Evolutionary conservation across 1,140 invertebrate species (phyloP), one percentile per base, ranked within the genome.

Genomic region (Orchesella cincta): DNA sequence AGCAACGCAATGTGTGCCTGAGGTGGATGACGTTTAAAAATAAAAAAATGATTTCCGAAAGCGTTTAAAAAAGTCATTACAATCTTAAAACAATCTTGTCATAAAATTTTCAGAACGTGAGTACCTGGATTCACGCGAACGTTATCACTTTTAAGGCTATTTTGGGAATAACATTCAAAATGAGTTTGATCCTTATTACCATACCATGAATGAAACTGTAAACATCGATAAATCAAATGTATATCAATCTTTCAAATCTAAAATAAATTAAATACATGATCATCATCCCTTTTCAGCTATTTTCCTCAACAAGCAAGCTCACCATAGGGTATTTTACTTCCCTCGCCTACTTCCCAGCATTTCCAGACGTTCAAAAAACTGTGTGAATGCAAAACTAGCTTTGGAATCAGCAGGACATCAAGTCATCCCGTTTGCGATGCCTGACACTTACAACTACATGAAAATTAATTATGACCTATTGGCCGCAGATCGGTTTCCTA

Each of bases 181-280:
- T 73, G 51, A 76, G 28, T 74, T 73, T 62, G 82, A 83, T 77
- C 81, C 80, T 64, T 34, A 74, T 78, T 5, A 78, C 81, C 1
- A 62, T 83, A 52, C 79, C 78, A 28, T 83, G 81, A 77, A 81
- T 54, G 79, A 80, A 74, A 34, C n/a, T 18, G 78, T 79, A 79
- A 74, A n/a, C n/a, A n/a, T n/a, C n/a, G n/a, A n/a, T n/a, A n/a
- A n/a, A n/a, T n/a, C n/a, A n/a, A n/a, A n/a, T n/a, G n/a, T n/a
- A n/a, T n/a, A n/a, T n/a, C n/a, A n/a, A n/a, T n/a, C n/a, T n/a
- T n/a, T n/a, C n/a, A n/a, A n/a, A n/a, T n/a, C n/a, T n/a, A n/a
- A n/a, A n/a, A n/a, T n/a, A n/a, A n/a, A n/a, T n/a, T n/a, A n/a
- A n/a, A n/a, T n/a, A n/a, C n/a, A n/a, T n/a, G n/a, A n/a, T n/a